These are phyloP conservation scores for Malthinus flaveolus DNA, from an alignment of 2,888 invertebrate genomes.

Conservation along the genomic window DNA sequence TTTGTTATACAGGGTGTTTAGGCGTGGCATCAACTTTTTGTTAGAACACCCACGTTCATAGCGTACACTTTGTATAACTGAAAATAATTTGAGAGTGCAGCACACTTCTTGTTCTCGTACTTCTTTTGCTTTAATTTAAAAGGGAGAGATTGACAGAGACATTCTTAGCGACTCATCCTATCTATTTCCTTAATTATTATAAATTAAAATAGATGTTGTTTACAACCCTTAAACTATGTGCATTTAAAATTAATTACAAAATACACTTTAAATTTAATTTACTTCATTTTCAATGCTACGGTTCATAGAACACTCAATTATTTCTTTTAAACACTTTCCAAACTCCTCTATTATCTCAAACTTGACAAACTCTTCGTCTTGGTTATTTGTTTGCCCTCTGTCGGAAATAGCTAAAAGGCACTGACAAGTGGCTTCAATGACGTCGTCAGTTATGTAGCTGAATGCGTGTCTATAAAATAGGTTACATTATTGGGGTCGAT, in stretches of 20 bases:
- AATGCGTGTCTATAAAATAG: constrained; percentile 70
- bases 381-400: constrained; percentile 69
- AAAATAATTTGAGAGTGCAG: too few species aligned
- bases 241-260: background rate
- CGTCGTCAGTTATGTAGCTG: constrained; percentile 90
- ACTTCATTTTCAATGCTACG: constrained; percentile 1
- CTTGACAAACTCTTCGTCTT: constrained; percentile 67
- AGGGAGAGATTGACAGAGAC: too few species aligned
- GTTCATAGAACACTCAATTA: constrained; percentile 70
- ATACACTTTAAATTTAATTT: background rate
- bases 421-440: constrained; percentile 94
- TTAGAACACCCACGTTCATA: too few species aligned
- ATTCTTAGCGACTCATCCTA: too few species aligned
- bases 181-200: too few species aligned
- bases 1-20: too few species aligned
- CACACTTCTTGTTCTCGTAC: too few species aligned
- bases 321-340: constrained; percentile 90
- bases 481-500: background rate
- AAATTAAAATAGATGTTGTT: too few species aligned
- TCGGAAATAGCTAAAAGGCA: constrained; percentile 94
- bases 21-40: too few species aligned
- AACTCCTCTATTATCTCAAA: constrained; percentile 89
- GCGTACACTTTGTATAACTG: too few species aligned
- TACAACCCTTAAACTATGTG: background rate
- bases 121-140: too few species aligned